Conservation (phyloP, 2,113 vertebrate genomes). For the Narcine bancroftii region DNA sequence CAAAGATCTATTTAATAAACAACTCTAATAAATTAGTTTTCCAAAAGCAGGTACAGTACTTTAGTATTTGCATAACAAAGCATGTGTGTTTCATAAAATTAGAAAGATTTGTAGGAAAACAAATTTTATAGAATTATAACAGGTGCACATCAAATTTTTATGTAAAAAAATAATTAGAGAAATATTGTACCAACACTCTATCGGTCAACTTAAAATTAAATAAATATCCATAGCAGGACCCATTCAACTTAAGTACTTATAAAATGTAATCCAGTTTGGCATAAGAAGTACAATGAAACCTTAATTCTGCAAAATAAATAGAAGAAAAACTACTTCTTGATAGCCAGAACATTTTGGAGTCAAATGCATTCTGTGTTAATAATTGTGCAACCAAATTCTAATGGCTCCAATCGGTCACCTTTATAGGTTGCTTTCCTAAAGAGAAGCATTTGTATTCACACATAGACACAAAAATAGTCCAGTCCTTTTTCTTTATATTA, state of each 20-base stretch:
- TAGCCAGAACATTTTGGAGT: not conserved
- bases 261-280: too few species aligned
- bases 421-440: not conserved
- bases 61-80: not conserved
- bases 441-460: not conserved
- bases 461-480: not conserved
- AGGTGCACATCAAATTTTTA: not conserved
- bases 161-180: not conserved
- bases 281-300: constrained; percentile 8
- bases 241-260: not conserved
- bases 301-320: not conserved
- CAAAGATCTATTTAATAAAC: not conserved
- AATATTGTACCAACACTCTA: not conserved
- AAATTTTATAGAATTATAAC: not conserved
- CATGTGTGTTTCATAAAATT: not conserved
- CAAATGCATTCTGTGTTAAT: not conserved
- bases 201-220: not conserved
- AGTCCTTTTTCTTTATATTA: not conserved
- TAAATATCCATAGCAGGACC: not conserved
- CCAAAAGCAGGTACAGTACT: not conserved
- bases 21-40: not conserved
- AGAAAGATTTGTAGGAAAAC: not conserved
- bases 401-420: not conserved
- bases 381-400: not conserved
- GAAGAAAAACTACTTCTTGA: not conserved